A percentile compares a stretch with the other conserved stretches of the same genome.
These are phyloP conservation scores for Isichthys henryi DNA, from an alignment of 2,113 vertebrate genomes.

Conservation along the genomic window DNA sequence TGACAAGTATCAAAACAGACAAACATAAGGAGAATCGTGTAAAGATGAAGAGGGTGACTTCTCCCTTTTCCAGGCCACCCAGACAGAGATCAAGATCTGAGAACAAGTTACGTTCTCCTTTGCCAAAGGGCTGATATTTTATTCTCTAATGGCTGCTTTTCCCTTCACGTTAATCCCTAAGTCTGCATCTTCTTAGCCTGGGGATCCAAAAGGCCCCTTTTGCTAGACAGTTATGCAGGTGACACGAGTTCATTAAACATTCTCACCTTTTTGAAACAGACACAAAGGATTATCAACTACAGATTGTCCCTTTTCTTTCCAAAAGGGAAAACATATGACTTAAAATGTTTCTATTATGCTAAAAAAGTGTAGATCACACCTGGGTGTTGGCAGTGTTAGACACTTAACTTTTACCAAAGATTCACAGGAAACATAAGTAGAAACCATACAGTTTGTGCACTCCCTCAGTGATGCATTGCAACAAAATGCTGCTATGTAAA, in stretches of 20 bases:
- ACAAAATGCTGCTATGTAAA: background rate
- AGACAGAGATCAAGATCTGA: background rate
- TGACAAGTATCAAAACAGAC: conserved; percentile 4
- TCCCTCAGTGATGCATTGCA: background rate
- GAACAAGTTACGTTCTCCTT: background rate
- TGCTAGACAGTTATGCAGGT: background rate
- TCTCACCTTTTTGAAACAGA: background rate
- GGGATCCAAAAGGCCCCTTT: background rate
- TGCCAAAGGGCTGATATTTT: conserved; percentile 1
- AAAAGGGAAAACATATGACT: background rate
- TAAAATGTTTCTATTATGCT: background rate
- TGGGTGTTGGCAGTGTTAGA: background rate
- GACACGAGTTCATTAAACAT: conserved; percentile 1
- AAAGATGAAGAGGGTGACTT: background rate
- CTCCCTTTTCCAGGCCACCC: background rate
- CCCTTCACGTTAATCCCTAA: background rate
- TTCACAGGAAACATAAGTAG: background rate
- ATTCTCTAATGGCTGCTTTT: background rate
- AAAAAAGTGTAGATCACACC: background rate
- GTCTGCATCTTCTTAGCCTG: conserved; percentile 5
- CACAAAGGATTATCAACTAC: background rate
- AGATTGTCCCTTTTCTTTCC: background rate
- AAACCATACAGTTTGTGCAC: background rate
- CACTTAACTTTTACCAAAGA: background rate
- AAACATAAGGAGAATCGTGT: conserved; percentile 6